A percentile compares a stretch with the other conserved stretches of the same genome.
Evolutionary conservation across 2,888 invertebrate genomes (phyloP).

Genomic region (Acronicta psi): DNA sequence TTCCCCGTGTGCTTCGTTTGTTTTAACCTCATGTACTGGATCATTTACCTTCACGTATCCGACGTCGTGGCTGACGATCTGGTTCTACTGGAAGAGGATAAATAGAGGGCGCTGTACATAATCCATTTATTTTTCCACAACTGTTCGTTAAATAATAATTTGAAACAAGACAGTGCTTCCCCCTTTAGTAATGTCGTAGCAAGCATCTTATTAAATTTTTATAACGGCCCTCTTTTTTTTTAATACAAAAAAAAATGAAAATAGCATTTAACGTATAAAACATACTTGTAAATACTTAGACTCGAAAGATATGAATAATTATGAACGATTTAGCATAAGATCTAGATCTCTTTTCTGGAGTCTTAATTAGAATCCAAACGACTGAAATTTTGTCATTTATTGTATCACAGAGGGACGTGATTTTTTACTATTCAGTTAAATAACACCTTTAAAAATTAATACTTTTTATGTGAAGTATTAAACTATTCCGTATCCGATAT

Average conservation of each 20-base stretch:
- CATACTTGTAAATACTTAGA: slow-evolving; percentile 42
- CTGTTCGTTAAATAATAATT: slow-evolving; percentile 72
- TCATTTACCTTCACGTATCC: slow-evolving; percentile 98
- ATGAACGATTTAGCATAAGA: slow-evolving; percentile 33
- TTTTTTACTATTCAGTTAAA: slow-evolving; percentile 12
- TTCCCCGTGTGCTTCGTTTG: slow-evolving; percentile 99
- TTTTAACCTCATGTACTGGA: slow-evolving; percentile 99
- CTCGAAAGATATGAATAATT: slow-evolving; percentile 29
- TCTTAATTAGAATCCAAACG: slow-evolving; percentile 68
- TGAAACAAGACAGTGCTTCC: slow-evolving; percentile 65
- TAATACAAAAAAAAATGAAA: too few relatives aligned
- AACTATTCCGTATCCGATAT: slow-evolving; percentile 6
- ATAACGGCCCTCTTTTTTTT: too few relatives aligned
- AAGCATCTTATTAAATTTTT: slow-evolving; percentile 10
- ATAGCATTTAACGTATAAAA: too few relatives aligned
- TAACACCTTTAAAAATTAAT: slow-evolving; percentile 15
- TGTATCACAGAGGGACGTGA: slow-evolving; percentile 5
- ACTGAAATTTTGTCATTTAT: slow-evolving; percentile 66
- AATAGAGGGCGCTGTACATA: slow-evolving; percentile 80
- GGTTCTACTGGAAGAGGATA: slow-evolving; percentile 93
- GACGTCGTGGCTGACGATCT: slow-evolving; percentile 98
- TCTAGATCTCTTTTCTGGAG: slow-evolving; percentile 57
- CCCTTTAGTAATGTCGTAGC: slow-evolving; percentile 2
- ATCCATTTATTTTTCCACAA: slow-evolving; percentile 81
- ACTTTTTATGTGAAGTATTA: slow-evolving; percentile 5